These are phyloP conservation scores for Syngnathus rostellatus DNA, from an alignment of 2,797 vertebrate species.

Conservation along the genomic window DNA sequence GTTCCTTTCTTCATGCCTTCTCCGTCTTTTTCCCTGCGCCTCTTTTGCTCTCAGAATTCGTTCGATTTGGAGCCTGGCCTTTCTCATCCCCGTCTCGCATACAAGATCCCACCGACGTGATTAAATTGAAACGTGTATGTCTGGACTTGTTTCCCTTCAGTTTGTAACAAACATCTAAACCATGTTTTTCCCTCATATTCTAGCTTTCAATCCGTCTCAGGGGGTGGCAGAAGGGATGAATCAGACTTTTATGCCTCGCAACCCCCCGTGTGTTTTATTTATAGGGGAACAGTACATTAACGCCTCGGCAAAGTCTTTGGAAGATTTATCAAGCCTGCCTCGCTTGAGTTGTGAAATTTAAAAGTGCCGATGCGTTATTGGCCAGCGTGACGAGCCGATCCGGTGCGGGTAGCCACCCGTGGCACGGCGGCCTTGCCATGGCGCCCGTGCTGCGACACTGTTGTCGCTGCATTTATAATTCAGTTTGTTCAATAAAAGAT, in stretches of 20 bases:
- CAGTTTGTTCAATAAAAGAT: conserved; percentile 62
- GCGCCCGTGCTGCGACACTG: conserved; percentile 48
- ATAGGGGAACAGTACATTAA: conserved; percentile 47
- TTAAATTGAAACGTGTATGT: conserved; percentile 43
- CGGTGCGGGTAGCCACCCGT: conserved; percentile 23
- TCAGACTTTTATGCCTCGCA: conserved; percentile 45
- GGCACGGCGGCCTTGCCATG: conserved; percentile 34
- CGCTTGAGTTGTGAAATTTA: conserved; percentile 25
- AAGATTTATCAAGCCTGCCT: conserved; percentile 50
- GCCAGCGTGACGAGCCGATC: conserved; percentile 34
- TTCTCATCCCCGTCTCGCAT: conserved; percentile 49
- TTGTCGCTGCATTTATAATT: conserved; percentile 63
- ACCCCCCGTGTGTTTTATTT: conserved; percentile 58
- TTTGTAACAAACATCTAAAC: conserved; percentile 46
- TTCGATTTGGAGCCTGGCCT: conserved; percentile 26
- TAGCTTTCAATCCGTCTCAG: conserved; percentile 25
- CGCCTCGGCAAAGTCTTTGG: conserved; percentile 39
- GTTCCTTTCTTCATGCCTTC: conserved; percentile 19
- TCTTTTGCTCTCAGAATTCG: conserved; percentile 23
- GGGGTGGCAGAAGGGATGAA: conserved; percentile 47
- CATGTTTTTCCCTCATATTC: conserved; percentile 41
- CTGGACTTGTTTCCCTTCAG: conserved; percentile 44
- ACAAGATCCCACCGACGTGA: conserved; percentile 51
- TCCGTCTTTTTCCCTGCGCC: conserved; percentile 11
- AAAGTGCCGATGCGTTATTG: conserved; percentile 26